phyloP scores from a whole-genome alignment of 2,888 invertebrate species.

The Hypsopygia costalis region DNA sequence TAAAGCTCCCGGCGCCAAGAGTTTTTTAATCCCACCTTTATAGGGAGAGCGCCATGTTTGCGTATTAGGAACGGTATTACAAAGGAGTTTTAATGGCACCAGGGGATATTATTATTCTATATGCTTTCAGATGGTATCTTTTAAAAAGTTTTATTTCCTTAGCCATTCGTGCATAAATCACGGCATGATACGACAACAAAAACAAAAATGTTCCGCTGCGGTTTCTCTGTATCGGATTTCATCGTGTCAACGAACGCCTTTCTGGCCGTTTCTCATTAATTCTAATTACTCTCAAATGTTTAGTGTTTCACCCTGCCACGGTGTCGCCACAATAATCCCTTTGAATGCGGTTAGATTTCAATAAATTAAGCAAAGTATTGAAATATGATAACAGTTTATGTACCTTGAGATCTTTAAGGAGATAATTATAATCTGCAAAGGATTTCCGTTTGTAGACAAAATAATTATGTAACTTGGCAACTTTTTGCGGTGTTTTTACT shows the following conservation, averaged over 20 bases:
- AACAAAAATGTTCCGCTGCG: conserved; percentile 24
- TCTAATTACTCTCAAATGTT: conserved; percentile 59
- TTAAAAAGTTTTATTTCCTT: conserved; percentile 9
- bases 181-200: conserved; percentile 11
- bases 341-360: conserved; percentile 36
- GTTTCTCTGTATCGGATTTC: conserved; percentile 48
- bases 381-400: conserved; percentile 18
- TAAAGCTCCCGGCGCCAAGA: conserved; percentile 28
- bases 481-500: too few species aligned
- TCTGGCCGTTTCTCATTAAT: conserved; percentile 63
- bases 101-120: conserved; percentile 12
- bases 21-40: conserved; percentile 32
- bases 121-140: conserved; percentile 10
- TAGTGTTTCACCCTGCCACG: conserved; percentile 34
- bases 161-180: not conserved
- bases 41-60: conserved; percentile 21
- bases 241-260: conserved; percentile 52
- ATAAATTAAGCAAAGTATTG: conserved; percentile 25
- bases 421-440: too few species aligned
- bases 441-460: not conserved
- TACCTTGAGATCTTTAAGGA: too few species aligned
- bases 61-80: conserved; percentile 15
- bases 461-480: too few species aligned
- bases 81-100: conserved; percentile 14
- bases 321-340: conserved; percentile 37